These are phyloP conservation scores for Lasioglossum calceatum DNA, from an alignment of 2,888 invertebrate genomes.

Conservation along the genomic window DNA sequence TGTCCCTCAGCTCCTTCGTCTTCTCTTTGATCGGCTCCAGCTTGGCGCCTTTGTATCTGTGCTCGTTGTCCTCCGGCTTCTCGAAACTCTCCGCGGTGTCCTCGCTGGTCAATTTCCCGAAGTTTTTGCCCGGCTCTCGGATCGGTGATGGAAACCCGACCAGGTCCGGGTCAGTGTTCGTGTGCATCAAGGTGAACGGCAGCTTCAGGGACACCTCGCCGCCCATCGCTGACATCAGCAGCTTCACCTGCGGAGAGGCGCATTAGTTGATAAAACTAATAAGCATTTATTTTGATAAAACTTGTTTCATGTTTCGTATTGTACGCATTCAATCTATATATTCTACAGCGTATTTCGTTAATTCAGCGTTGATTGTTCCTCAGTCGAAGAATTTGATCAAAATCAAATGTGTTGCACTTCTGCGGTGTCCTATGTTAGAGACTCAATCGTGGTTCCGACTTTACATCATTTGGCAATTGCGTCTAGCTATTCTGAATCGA, in stretches of 20 bases:
- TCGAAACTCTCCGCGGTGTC: conserved; percentile 44
- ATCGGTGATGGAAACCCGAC: conserved; percentile 84
- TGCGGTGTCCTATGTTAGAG: neutral
- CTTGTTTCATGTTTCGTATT: neutral
- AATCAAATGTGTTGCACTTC: neutral
- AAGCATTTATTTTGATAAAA: no score
- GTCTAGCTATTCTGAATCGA: neutral
- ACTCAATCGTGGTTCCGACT: neutral
- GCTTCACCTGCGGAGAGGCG: conserved; percentile 86
- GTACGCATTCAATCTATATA: neutral
- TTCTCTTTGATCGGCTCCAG: conserved; percentile 59
- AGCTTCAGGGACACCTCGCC: conserved; percentile 92
- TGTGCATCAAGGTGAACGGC: conserved; percentile 92
- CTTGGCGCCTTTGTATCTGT: conserved; percentile 47
- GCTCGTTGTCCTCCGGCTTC: conserved; percentile 56
- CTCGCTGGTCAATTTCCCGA: conserved; percentile 27
- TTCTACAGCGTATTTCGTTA: no score
- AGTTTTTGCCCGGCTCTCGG: conserved; percentile 52
- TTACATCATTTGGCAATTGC: neutral
- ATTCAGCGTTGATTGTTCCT: neutral
- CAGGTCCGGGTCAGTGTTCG: conserved; percentile 88
- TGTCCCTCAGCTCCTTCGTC: conserved; percentile 64
- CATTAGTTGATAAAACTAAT: neutral
- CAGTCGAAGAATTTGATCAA: neutral
- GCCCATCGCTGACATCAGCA: conserved; percentile 92